Percentiles rank a stretch among this genome's conserved stretches.
Conservation (phyloP, 2,113 vertebrate genomes). For the Rhineura floridana region DNA sequence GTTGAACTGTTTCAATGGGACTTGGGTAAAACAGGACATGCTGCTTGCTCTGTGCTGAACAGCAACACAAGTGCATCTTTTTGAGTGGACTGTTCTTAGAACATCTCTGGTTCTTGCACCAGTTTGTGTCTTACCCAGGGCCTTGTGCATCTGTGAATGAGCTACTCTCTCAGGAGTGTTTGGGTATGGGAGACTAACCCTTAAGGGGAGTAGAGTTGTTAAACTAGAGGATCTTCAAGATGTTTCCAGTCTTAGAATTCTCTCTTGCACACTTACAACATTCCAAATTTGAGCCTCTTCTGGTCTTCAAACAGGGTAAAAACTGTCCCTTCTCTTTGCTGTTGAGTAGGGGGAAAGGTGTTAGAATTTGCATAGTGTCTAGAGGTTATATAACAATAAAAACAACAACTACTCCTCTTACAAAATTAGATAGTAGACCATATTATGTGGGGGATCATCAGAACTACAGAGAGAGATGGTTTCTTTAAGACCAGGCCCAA, state of each 20-base stretch:
- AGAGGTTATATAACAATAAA: not conserved
- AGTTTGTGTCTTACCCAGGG: not conserved
- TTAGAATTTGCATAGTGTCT: not conserved
- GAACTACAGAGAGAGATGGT: not conserved
- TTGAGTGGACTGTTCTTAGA: no score
- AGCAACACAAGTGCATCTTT: not conserved
- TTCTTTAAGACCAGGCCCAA: not conserved
- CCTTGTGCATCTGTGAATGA: not conserved
- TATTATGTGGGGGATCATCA: not conserved
- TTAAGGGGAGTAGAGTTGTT: not conserved
- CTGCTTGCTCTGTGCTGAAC: not conserved
- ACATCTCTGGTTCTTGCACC: not conserved
- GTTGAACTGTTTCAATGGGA: not conserved
- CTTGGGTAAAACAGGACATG: not conserved
- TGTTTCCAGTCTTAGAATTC: not conserved
- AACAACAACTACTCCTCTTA: not conserved
- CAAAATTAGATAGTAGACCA: not conserved
- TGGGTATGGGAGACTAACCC: not conserved
- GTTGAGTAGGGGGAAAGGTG: conserved; percentile 24
- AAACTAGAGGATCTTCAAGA: not conserved
- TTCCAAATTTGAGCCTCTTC: conserved; percentile 73
- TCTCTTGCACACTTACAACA: conserved; percentile 75
- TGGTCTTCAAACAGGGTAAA: conserved; percentile 77
- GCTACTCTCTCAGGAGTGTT: not conserved
- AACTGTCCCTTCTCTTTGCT: conserved; percentile 79